phyloP scores from a whole-genome alignment of 2,888 invertebrate genomes.

The Pammene fasciana region DNA sequence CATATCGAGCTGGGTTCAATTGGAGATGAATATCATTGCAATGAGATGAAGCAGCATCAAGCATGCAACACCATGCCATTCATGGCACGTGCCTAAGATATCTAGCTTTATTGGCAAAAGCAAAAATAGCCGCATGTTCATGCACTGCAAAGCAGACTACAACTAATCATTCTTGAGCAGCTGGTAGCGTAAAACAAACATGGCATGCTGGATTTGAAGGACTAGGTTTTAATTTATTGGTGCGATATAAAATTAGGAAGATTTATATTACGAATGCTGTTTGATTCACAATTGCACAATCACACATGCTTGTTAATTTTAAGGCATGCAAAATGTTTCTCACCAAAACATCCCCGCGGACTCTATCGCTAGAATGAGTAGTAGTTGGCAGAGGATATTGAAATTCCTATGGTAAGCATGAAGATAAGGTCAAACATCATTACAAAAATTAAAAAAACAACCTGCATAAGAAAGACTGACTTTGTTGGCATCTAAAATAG shows the following conservation, averaged over 20 bases:
- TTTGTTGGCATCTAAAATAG: too few relatives aligned
- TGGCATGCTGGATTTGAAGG: too few relatives aligned
- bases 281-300: neutral
- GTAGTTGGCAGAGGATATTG: slow-evolving; percentile 48
- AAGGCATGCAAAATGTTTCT: slow-evolving; percentile 46
- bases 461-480: too few relatives aligned
- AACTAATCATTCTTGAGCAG: neutral
- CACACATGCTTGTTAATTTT: neutral
- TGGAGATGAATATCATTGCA: neutral
- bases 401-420: slow-evolving; percentile 49
- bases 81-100: neutral
- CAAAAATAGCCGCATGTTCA: neutral
- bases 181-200: neutral
- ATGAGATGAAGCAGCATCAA: neutral
- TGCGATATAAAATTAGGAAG: too few relatives aligned
- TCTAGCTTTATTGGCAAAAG: neutral
- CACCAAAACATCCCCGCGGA: slow-evolving; percentile 75
- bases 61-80: too few relatives aligned
- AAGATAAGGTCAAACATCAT: slow-evolving; percentile 41
- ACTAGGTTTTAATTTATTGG: too few relatives aligned
- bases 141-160: neutral
- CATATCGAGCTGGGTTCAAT: slow-evolving; percentile 82
- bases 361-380: slow-evolving; percentile 54
- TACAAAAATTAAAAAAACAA: slow-evolving; percentile 2
- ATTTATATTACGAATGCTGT: too few relatives aligned